Evolutionary conservation across 1,140 invertebrate species (phyloP).

Genomic region (Drosophila eugracilis): DNA sequence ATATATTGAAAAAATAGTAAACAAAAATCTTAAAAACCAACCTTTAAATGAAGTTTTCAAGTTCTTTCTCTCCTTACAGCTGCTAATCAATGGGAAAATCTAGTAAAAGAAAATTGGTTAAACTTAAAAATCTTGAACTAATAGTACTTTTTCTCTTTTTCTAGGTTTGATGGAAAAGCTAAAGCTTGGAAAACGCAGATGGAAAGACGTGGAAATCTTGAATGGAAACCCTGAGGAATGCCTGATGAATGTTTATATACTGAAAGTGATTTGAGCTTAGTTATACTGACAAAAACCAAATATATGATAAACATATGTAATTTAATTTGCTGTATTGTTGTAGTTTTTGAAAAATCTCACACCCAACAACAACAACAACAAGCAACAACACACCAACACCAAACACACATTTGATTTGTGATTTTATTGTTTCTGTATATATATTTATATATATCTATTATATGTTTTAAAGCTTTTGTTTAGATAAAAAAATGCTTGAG

Average conservation of each 20-base stretch:
- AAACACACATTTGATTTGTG: slow-evolving; percentile 27
- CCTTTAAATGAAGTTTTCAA: slow-evolving; percentile 28
- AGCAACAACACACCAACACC: slow-evolving; percentile 24
- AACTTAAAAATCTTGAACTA: slow-evolving; percentile 46
- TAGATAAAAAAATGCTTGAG: slow-evolving; percentile 44
- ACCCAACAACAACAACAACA: slow-evolving; percentile 28
- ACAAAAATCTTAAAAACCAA: slow-evolving; percentile 36
- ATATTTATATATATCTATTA: too few relatives aligned
- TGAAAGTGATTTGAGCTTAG: slow-evolving; percentile 45
- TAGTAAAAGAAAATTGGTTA: background rate
- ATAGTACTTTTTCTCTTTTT: slow-evolving; percentile 70
- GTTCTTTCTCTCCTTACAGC: slow-evolving; percentile 29
- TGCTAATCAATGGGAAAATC: background rate
- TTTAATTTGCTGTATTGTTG: slow-evolving; percentile 78
- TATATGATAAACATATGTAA: slow-evolving; percentile 73
- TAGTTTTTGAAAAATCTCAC: slow-evolving; percentile 64
- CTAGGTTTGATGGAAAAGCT: slow-evolving; percentile 38
- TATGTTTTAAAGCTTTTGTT: slow-evolving; percentile 49
- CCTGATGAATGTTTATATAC: slow-evolving; percentile 60
- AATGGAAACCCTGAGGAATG: background rate
- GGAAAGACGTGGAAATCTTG: slow-evolving; percentile 4
- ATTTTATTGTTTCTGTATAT: slow-evolving; percentile 39
- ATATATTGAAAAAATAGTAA: slow-evolving; percentile 65
- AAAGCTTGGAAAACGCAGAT: background rate
- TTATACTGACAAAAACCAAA: slow-evolving; percentile 51